phyloP scores from a whole-genome alignment of 2,113 vertebrate genomes.

The Passer domesticus region DNA sequence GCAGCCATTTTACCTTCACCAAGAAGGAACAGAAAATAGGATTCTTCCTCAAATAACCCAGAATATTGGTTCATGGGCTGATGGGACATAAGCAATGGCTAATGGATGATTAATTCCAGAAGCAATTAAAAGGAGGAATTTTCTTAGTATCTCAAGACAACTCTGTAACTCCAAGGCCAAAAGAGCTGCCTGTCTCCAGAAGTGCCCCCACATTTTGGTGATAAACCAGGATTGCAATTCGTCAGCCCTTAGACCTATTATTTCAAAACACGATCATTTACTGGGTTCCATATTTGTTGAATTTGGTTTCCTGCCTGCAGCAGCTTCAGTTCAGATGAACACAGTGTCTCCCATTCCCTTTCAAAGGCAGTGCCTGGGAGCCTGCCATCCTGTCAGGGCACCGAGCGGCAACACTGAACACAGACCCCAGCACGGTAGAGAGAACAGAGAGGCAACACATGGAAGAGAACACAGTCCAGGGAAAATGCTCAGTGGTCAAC shows the following conservation, averaged over 20 bases:
- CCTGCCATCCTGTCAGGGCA: background rate
- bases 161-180: background rate
- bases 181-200: background rate
- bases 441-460: background rate
- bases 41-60: background rate
- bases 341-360: background rate
- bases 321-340: background rate
- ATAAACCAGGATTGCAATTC: fast-evolving
- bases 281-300: background rate
- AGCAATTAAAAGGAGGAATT: background rate
- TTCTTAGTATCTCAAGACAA: background rate
- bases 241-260: background rate
- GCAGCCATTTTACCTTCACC: slow-evolving; percentile 42
- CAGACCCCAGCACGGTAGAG: fast-evolving
- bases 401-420: fast-evolving
- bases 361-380: background rate
- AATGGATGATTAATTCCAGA: background rate
- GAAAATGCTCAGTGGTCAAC: background rate
- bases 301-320: background rate
- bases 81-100: background rate
- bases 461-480: background rate
- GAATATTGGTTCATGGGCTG: background rate
- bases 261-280: background rate
- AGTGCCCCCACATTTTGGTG: background rate
- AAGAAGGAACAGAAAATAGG: background rate